Base-by-base conservation (phyloP, 2,113 vertebrate genomes). In the Corythornis cristatus region DNA sequence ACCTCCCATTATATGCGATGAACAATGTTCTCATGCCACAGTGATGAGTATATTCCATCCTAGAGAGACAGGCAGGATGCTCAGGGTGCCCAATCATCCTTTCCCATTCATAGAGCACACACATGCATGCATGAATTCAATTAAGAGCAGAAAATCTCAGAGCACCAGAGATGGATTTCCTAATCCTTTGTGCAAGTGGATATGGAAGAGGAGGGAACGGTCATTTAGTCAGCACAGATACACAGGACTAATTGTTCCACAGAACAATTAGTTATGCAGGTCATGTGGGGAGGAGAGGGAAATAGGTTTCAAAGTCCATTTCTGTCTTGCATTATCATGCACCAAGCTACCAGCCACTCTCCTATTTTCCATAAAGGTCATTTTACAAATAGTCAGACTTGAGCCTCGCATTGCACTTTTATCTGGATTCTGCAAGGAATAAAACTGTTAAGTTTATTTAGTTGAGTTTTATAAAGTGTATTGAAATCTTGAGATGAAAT, bases 71-170 rank as follows among this genome's bases (percentile, higher is more conserved):
- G 64, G 54, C 60, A 83, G 79, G 75, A 89, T 71, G 72, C 85
- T 91, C 79, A 74, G 72, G 87, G 53, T 4, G 5, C 60, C 72
- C 75, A 71, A 60, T 51, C 67, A 87, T 80, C 75, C 46, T 46
- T 77, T 89, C 60, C 89, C 48, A 86, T 92, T 93, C 83, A 77
- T 0, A 89, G 74, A 21, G 72, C 40, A 88, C 75, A 89, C 91
- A 83, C 40, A 88, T 50, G 82, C 84, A 70, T 58, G 76, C 84
- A 67, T 66, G 75, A 95, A 90, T 93, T 88, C 84, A 93, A 92
- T 94, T 93, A 96, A 62, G 35, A 77, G 54, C 62, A 81, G 78
- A 94, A 92, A 94, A 90, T 89, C 84, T 92, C 93, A 87, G 86
- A 77, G 76, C 70, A 78, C 61, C 83, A 93, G 83, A 79, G 91